These are phyloP conservation scores for Drosophila anomelani DNA, from an alignment of 2,888 invertebrate genomes.

Conservation along the genomic window DNA sequence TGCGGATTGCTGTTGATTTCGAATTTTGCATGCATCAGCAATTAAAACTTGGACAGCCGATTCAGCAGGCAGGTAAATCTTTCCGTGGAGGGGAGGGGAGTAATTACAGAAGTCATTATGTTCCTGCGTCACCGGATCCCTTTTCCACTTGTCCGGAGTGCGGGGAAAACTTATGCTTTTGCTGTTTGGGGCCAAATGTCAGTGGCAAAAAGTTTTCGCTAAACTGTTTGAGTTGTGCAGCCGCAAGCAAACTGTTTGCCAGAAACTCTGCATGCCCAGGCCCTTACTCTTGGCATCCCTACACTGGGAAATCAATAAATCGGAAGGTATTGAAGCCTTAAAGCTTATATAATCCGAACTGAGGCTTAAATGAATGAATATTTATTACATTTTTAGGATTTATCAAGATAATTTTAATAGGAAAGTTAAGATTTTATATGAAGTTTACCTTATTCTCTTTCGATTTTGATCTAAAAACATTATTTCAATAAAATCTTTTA, in stretches of 20 bases:
- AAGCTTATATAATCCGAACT: not conserved
- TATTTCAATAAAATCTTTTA: not conserved
- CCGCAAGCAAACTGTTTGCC: constrained; percentile 66
- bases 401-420: not conserved
- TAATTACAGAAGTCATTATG: constrained; percentile 76
- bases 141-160: constrained; percentile 1
- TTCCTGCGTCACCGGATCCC: constrained; percentile 40
- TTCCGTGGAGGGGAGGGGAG: constrained; percentile 18
- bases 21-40: constrained; percentile 71
- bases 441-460: no score
- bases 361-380: not conserved
- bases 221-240: constrained; percentile 63
- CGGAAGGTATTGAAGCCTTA: not conserved
- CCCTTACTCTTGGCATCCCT: constrained; percentile 5
- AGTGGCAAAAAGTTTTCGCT: constrained; percentile 58
- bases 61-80: constrained; percentile 57
- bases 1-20: constrained; percentile 51
- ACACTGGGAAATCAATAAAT: constrained; percentile 16
- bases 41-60: constrained; percentile 73
- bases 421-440: no score
- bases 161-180: constrained; percentile 18
- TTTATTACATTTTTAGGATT: accelerated
- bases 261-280: constrained; percentile 58
- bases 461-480: no score
- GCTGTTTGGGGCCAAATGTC: constrained; percentile 39